A percentile compares a stretch with the other conserved stretches of the same genome.
Evolutionary conservation across 2,888 invertebrate species (phyloP).

Genomic region (Rambutsinella grinnellia): DNA sequence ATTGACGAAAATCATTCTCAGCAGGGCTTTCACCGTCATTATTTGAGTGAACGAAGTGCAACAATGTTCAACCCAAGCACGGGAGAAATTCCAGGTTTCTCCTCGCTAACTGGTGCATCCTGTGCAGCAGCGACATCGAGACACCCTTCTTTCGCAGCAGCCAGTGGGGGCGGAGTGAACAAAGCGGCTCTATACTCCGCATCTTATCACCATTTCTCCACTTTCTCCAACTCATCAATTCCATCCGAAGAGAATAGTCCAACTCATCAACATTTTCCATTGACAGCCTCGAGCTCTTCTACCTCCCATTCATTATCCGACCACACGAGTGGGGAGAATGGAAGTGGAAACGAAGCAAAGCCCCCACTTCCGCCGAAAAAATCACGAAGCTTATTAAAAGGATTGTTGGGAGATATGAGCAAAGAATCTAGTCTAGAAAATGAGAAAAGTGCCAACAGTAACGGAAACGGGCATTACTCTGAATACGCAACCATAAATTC

Average conservation of each 20-base stretch:
- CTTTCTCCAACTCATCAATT: constrained; percentile 43
- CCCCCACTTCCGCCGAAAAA: constrained; percentile 46
- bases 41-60: constrained; percentile 55
- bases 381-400: constrained; percentile 37
- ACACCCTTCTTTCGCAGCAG: constrained; percentile 12
- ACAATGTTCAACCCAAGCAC: constrained; percentile 59
- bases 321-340: constrained; percentile 23
- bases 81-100: constrained; percentile 47
- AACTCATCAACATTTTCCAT: constrained; percentile 47
- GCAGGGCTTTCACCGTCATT: constrained; percentile 52
- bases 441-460: constrained; percentile 26
- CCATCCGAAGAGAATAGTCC: constrained; percentile 57
- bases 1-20: constrained; percentile 15
- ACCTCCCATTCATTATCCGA: constrained; percentile 41
- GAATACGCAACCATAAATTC: constrained; percentile 3
- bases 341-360: constrained; percentile 25
- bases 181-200: constrained; percentile 50
- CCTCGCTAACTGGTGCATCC: constrained; percentile 15
- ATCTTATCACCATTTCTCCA: constrained; percentile 62
- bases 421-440: constrained; percentile 49
- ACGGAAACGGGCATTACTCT: constrained; percentile 17
- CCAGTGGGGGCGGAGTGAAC: constrained; percentile 23
- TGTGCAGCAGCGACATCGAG: constrained; percentile 11
- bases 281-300: constrained; percentile 34
- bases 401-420: constrained; percentile 40